Evolutionary conservation across 1,140 invertebrate species (phyloP).

Genomic region (Bemisia tabaci): DNA sequence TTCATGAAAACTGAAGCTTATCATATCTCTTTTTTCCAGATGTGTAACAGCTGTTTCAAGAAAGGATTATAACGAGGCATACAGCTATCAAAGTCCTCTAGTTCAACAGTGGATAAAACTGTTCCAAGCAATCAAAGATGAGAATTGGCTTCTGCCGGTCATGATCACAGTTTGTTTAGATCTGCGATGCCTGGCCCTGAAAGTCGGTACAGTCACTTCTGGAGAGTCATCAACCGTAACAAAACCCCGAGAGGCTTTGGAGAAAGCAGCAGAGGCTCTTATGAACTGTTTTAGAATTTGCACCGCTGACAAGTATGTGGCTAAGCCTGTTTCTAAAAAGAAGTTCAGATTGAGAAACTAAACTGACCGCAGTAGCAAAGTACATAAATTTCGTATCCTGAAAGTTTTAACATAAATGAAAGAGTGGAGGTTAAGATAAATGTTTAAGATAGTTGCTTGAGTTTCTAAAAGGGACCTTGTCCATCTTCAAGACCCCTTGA

Average conservation of each 20-base stretch:
- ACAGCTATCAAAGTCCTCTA: slow-evolving; percentile 58
- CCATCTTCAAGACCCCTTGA: too few relatives aligned
- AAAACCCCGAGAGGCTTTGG: slow-evolving; percentile 62
- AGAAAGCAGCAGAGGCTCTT: slow-evolving; percentile 86
- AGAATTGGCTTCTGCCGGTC: slow-evolving; percentile 88
- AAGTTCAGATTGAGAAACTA: too few relatives aligned
- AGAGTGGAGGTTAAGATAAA: too few relatives aligned
- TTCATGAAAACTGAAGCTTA: not conserved
- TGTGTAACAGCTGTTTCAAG: slow-evolving; percentile 46
- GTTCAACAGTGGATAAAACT: slow-evolving; percentile 69
- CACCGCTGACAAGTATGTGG: slow-evolving; percentile 72
- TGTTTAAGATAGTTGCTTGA: too few relatives aligned
- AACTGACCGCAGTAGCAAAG: too few relatives aligned
- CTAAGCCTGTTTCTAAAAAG: too few relatives aligned
- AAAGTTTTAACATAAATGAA: too few relatives aligned
- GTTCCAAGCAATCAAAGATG: slow-evolving; percentile 78
- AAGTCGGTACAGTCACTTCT: slow-evolving; percentile 45
- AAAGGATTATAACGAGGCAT: slow-evolving; percentile 58
- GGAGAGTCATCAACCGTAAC: slow-evolving; percentile 35
- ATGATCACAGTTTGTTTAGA: slow-evolving; percentile 83
- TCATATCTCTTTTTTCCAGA: slow-evolving; percentile 37
- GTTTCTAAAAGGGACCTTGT: too few relatives aligned
- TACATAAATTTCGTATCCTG: too few relatives aligned
- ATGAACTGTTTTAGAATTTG: slow-evolving; percentile 92
- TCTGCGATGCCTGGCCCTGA: slow-evolving; percentile 65